Evolutionary conservation across 1,140 invertebrate genomes (phyloP), one percentile per base, ranked within the genome.

Genomic region (Drosophila pseudoobscura): DNA sequence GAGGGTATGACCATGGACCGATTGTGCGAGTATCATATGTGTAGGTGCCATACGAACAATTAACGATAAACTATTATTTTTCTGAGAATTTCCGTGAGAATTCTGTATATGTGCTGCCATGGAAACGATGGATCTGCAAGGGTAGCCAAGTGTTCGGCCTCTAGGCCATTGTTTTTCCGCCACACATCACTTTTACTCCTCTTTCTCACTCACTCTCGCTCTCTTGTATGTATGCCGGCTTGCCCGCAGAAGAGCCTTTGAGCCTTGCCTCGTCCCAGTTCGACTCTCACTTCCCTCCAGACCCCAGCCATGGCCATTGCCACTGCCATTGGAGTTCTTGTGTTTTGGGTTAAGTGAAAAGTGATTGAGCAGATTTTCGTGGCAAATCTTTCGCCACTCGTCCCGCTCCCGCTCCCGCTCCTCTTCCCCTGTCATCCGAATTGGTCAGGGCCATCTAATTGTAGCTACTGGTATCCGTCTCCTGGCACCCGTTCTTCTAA

Each of bases 331-430:
- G 78, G 82, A 87, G 82, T 78, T 85, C 83, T 82, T 87, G 82
- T 85, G 82, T 82, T 26, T 87, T 87, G 82, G 83, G 82, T 87
- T 87, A 87, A 87, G 82, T 87, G 82, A 87, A 87, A 87, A 87
- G 82, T 87, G 82, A 87, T 87, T 87, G 82, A 87, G 82, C 82
- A 87, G 83, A 87, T 87, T 87, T 87, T 78, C 88, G 83, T 87
- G 78, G 70, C 83, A 75, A 88, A 88, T 87, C 78, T 88, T 88
- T 88, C 24, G 78, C 77, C 66, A 82, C 69, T 77, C 73, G 65
- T 64, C 56, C 24, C 46, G 44, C 51, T 54, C 53, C 24, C 46
- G 44, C 51, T 54, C 53, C 29, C 1, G 7, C 8, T 31, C 29
- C 24, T 26, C 24, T 0, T 35, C 31, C 9, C 31, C 3, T 11